These are phyloP conservation scores for Antechinus stuartii DNA, from an alignment of 2,113 vertebrate species.

Conservation along the genomic window DNA sequence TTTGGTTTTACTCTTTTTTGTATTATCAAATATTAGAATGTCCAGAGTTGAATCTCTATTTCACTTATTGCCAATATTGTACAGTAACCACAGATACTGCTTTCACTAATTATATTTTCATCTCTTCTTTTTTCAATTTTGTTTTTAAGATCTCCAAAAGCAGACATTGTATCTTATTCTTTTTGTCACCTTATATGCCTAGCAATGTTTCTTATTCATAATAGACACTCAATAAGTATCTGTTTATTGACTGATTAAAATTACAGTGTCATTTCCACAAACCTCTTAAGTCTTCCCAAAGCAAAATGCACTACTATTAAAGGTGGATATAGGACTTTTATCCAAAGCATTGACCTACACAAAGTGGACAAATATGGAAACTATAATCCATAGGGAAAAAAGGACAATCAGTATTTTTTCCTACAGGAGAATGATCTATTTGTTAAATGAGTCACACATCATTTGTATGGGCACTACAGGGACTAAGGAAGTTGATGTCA, in stretches of 20 bases:
- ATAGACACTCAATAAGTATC: background rate
- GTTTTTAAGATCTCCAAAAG: background rate
- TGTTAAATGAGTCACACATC: slow-evolving; percentile 24
- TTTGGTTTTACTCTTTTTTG: no score
- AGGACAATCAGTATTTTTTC: background rate
- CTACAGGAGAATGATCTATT: background rate
- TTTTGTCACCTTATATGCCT: no score
- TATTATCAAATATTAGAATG: no score
- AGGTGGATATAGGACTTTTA: background rate
- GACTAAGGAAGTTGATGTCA: slow-evolving; percentile 38
- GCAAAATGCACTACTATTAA: background rate
- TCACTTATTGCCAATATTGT: no score
- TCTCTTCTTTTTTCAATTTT: background rate
- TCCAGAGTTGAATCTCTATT: no score
- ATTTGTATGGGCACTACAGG: background rate
- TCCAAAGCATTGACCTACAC: slow-evolving; percentile 9
- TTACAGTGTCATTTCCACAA: no score
- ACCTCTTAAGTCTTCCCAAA: background rate
- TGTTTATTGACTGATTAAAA: background rate
- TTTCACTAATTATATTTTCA: no score
- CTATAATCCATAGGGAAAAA: background rate
- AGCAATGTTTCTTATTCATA: background rate
- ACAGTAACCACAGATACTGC: no score
- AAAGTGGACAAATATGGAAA: background rate
- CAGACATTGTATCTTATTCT: background rate